Conservation (phyloP, 2,797 vertebrate species). For the Gobio occitaniae region DNA sequence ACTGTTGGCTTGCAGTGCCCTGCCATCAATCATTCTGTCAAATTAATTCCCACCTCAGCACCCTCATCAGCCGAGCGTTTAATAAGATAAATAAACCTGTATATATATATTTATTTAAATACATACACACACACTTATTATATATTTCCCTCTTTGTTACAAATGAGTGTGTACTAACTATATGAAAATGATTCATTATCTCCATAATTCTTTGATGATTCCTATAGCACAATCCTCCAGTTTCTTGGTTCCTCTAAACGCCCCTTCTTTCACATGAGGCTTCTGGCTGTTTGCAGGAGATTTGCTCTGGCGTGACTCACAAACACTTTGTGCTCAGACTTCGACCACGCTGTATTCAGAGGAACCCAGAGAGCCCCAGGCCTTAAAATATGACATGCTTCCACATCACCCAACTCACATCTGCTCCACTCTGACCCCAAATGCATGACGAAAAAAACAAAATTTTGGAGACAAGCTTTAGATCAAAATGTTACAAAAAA, state of each 20-base stretch:
- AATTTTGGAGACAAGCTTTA: not conserved
- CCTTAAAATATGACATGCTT: constrained; percentile 18
- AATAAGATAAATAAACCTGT: not conserved
- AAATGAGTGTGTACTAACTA: not conserved
- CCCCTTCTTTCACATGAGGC: not conserved
- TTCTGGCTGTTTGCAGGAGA: not conserved
- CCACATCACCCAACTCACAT: constrained; percentile 15
- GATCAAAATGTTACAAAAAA: not conserved
- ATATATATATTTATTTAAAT: not conserved
- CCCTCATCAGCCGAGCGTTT: not conserved
- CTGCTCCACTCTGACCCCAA: not conserved
- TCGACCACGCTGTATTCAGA: not conserved
- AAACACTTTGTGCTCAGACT: constrained; percentile 7
- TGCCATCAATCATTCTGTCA: constrained; percentile 26
- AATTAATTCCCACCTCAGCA: constrained; percentile 2
- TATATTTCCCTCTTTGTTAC: not conserved
- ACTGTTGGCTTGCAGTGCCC: constrained; percentile 2
- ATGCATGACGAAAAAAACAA: not conserved
- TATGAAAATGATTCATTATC: not conserved
- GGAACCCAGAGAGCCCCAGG: not conserved
- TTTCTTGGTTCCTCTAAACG: not conserved
- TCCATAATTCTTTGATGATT: not conserved
- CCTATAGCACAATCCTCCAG: not conserved
- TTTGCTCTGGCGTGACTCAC: constrained; percentile 9
- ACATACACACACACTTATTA: too few relatives aligned